phyloP scores from a whole-genome alignment of 2,888 invertebrate genomes.

The Monopis laevigella region DNA sequence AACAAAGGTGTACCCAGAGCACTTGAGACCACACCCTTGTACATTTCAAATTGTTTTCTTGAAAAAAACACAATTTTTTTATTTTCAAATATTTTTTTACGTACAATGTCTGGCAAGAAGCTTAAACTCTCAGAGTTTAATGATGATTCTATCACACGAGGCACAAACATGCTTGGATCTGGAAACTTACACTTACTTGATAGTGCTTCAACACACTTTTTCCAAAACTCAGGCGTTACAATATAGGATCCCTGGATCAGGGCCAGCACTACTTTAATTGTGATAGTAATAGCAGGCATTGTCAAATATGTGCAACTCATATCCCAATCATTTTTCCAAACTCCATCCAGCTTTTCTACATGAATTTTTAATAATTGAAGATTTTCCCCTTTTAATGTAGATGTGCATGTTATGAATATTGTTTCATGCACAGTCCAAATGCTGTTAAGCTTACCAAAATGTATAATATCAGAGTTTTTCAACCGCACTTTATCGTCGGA shows the following conservation, averaged over 20 bases:
- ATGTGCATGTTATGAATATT: slow-evolving; percentile 69
- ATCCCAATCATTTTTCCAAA: slow-evolving; percentile 67
- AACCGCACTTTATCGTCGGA: slow-evolving; percentile 51
- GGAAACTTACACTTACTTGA: slow-evolving; percentile 56
- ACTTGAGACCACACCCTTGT: slow-evolving; percentile 61
- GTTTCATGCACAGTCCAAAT: slow-evolving; percentile 65
- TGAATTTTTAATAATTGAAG: slow-evolving; percentile 54
- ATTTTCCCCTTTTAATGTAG: slow-evolving; percentile 68
- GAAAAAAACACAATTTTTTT: slow-evolving; percentile 77
- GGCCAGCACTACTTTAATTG: slow-evolving; percentile 80
- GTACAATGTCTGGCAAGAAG: slow-evolving; percentile 62
- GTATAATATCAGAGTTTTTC: slow-evolving; percentile 67
- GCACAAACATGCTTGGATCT: slow-evolving; percentile 63
- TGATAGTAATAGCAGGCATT: slow-evolving; percentile 74
- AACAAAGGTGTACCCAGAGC: slow-evolving; percentile 61
- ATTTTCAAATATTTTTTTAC: slow-evolving; percentile 71
- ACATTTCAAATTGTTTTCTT: slow-evolving; percentile 65
- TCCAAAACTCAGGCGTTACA: slow-evolving; percentile 76
- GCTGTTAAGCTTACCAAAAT: slow-evolving; percentile 75
- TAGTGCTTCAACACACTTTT: slow-evolving; percentile 58
- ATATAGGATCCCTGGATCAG: slow-evolving; percentile 75
- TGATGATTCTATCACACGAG: slow-evolving; percentile 69
- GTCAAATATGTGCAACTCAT: slow-evolving; percentile 72
- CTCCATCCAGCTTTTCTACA: slow-evolving; percentile 70
- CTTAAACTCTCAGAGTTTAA: slow-evolving; percentile 66